These are phyloP conservation scores for Lapara coniferarum DNA, from an alignment of 2,888 invertebrate genomes.

Conservation along the genomic window DNA sequence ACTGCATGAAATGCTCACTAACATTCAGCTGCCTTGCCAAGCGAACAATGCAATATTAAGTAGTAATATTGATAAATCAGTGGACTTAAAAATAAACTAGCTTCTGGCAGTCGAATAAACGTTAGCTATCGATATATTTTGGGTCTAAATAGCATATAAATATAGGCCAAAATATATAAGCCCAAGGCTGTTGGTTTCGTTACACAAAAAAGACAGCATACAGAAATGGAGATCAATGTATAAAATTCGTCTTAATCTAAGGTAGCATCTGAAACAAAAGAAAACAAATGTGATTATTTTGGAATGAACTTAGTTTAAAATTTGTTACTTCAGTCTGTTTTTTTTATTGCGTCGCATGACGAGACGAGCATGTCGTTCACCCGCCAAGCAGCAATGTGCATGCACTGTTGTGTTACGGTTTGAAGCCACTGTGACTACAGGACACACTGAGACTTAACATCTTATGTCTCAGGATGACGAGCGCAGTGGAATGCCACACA, in stretches of 20 bases:
- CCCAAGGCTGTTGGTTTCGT: conserved; percentile 28
- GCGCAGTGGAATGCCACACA: no score
- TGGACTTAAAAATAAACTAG: background rate
- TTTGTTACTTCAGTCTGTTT: no score
- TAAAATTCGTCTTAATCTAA: conserved; percentile 43
- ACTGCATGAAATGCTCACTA: conserved; percentile 1
- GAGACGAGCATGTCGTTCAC: no score
- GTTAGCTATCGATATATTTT: conserved; percentile 12
- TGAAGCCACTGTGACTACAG: no score
- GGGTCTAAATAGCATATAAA: conserved; percentile 13
- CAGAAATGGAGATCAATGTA: conserved; percentile 39
- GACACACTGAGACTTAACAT: no score
- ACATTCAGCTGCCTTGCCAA: conserved; percentile 5
- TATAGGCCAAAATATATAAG: conserved; percentile 33
- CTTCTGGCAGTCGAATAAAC: conserved; percentile 15
- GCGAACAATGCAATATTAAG: background rate
- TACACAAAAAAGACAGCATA: background rate
- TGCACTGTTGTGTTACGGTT: no score
- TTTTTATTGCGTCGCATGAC: no score
- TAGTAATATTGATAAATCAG: conserved; percentile 12
- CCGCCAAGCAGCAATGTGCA: no score
- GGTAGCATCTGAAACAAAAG: conserved; percentile 49
- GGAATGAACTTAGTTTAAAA: no score
- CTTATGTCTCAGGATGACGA: no score
- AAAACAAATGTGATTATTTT: background rate